Conservation (phyloP, 2,113 vertebrate species). For the Promerops cafer region DNA sequence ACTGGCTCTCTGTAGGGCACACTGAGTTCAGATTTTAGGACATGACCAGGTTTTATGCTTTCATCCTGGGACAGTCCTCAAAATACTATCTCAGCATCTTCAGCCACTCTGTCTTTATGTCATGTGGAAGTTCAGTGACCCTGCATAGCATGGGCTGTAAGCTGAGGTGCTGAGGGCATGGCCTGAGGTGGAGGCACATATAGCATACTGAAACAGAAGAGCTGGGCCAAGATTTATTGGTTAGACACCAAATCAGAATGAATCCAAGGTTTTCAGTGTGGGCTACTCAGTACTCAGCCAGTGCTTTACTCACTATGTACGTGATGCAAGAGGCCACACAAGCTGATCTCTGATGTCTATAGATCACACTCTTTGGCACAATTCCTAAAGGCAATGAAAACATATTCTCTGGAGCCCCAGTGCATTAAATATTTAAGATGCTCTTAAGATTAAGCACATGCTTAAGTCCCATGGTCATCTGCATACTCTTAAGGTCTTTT, state of each 20-base stretch:
- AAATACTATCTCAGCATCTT: background rate
- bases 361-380: background rate
- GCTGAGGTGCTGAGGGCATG: background rate
- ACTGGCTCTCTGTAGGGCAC: background rate
- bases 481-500: background rate
- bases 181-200: background rate
- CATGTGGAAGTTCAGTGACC: background rate
- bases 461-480: background rate
- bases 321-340: background rate
- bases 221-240: background rate
- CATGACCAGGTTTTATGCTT: background rate
- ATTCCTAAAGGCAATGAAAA: background rate
- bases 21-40: background rate
- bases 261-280: background rate
- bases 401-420: background rate
- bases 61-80: fast-evolving
- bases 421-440: background rate
- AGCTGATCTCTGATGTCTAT: background rate
- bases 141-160: fast-evolving
- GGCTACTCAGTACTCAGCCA: background rate
- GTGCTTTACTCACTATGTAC: background rate
- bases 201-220: background rate
- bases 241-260: background rate
- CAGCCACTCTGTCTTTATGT: background rate
- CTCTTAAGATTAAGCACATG: background rate